phyloP scores from a whole-genome alignment of 1,140 invertebrate genomes.

The Hermetia illucens region DNA sequence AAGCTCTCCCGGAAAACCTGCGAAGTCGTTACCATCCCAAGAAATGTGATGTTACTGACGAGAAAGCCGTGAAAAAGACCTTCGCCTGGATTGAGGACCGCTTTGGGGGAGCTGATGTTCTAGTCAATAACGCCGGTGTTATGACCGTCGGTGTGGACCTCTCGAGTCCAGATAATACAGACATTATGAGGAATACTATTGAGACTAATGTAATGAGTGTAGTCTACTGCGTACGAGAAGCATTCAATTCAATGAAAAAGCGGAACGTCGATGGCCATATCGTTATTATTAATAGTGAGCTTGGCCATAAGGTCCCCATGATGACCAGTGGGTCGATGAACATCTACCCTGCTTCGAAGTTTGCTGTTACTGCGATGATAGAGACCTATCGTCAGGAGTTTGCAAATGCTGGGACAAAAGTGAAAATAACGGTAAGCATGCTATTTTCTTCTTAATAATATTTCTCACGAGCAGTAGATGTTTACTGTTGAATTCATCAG shows the following conservation, averaged over 20 bases:
- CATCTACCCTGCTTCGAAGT: no score
- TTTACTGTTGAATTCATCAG: no score
- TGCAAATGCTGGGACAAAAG: no score
- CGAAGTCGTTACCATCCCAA: slow-evolving; percentile 29
- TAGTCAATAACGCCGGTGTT: slow-evolving; percentile 56
- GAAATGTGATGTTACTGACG: slow-evolving; percentile 45
- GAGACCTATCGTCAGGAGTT: no score
- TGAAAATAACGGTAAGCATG: no score
- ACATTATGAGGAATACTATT: slow-evolving; percentile 36
- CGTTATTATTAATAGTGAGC: slow-evolving; percentile 46
- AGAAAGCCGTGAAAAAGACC: slow-evolving; percentile 42
- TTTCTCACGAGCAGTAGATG: no score
- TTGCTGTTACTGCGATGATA: slow-evolving; percentile 45
- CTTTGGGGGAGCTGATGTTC: slow-evolving; percentile 44
- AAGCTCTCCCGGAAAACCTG: slow-evolving; percentile 9
- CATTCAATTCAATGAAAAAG: no score
- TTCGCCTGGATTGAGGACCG: slow-evolving; percentile 43
- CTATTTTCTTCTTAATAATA: no score
- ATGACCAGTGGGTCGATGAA: slow-evolving; percentile 31
- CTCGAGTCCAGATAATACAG: slow-evolving; percentile 17
- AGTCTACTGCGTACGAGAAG: no score
- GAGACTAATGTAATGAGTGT: slow-evolving; percentile 53
- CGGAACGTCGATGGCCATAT: slow-evolving; percentile 46
- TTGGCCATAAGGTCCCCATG: slow-evolving; percentile 31
- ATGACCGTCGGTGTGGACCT: slow-evolving; percentile 24